Percentiles rank a stretch among this genome's conserved stretches.
These are phyloP conservation scores for Panthera leo DNA, from an alignment of 2,113 vertebrate species.

Conservation along the genomic window DNA sequence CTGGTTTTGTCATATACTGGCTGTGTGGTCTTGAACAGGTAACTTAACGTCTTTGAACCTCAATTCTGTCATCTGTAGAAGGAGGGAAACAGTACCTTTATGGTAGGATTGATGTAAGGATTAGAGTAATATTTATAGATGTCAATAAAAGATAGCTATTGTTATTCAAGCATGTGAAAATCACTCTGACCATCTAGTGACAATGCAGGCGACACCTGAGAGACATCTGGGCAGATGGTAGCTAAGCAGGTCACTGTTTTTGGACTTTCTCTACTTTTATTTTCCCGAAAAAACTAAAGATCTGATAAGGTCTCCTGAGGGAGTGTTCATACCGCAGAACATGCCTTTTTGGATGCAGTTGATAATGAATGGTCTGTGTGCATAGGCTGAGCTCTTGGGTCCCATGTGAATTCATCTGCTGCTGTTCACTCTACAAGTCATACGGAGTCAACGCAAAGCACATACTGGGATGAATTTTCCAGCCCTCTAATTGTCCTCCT, in stretches of 20 bases:
- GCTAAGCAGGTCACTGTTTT: neutral
- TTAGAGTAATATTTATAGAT: neutral
- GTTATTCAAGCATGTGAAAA: neutral
- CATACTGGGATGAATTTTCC: neutral
- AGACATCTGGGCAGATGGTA: neutral
- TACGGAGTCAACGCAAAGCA: neutral
- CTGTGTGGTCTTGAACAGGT: neutral
- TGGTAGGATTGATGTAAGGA: neutral
- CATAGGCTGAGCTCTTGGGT: neutral
- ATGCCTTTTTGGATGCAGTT: neutral
- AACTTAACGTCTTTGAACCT: neutral
- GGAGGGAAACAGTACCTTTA: neutral
- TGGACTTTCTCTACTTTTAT: constrained; percentile 3
- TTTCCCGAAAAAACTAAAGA: neutral
- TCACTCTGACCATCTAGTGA: neutral
- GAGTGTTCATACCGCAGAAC: neutral
- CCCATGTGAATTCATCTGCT: neutral
- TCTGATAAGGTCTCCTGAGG: neutral
- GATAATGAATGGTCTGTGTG: neutral
- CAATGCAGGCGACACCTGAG: neutral
- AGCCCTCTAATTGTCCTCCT: neutral
- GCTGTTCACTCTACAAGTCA: neutral
- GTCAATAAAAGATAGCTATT: neutral
- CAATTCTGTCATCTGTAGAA: neutral
- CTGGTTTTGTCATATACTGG: neutral